phyloP scores from a whole-genome alignment of 2,888 invertebrate genomes.

The Euplexia lucipara region DNA sequence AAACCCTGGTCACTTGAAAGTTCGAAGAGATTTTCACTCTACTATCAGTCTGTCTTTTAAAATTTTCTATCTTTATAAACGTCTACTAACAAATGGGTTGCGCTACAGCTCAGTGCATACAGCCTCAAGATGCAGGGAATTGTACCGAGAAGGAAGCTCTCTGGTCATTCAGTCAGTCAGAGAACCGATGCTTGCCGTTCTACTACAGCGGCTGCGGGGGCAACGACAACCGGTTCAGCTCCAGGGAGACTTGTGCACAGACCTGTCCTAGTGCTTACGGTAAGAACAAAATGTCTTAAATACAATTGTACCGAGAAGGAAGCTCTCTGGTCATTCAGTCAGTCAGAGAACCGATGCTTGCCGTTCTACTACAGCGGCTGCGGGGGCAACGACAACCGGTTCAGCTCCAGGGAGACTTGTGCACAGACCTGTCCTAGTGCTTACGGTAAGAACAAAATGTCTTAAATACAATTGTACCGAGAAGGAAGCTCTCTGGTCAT shows the following conservation, averaged over 20 bases:
- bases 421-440: no score
- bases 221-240: conserved; percentile 96
- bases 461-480: no score
- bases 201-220: conserved; percentile 98
- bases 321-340: no score
- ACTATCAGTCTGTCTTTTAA: conserved; percentile 85
- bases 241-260: conserved; percentile 93
- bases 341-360: no score
- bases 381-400: no score
- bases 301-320: no score
- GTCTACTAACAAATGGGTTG: conserved; percentile 78
- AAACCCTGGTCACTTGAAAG: neutral
- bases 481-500: no score
- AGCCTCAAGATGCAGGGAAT: conserved; percentile 94
- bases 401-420: no score
- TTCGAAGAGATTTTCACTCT: conserved; percentile 87
- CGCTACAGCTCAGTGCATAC: conserved; percentile 93
- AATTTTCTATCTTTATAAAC: conserved; percentile 41
- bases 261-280: conserved; percentile 95
- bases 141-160: conserved; percentile 94
- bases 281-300: no score
- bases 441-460: no score
- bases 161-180: conserved; percentile 96
- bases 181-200: conserved; percentile 97
- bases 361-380: no score